A percentile compares a stretch with the other conserved stretches of the same genome.
phyloP scores from a whole-genome alignment of 2,113 vertebrate genomes.

The Oreochromis niloticus region DNA sequence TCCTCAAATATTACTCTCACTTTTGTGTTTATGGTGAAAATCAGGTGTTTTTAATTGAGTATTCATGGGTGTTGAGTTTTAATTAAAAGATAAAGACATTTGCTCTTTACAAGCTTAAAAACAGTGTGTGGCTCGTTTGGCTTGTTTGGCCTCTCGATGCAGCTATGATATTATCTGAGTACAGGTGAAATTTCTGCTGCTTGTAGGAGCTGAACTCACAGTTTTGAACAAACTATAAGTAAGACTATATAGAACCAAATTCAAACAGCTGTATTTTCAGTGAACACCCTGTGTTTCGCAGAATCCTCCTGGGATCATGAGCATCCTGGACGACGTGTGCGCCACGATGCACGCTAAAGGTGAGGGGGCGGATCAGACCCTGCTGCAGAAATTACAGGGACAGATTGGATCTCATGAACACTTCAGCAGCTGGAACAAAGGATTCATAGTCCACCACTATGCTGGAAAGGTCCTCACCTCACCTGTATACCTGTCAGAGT shows the following conservation, averaged over 20 bases:
- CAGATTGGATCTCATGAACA: conserved; percentile 75
- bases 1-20: neutral
- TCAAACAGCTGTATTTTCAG: neutral
- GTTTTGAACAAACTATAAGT: neutral
- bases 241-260: neutral
- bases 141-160: neutral
- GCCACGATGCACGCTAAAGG: conserved; percentile 86
- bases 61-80: neutral
- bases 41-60: neutral
- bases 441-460: conserved; percentile 81
- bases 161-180: neutral
- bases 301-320: conserved; percentile 80
- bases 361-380: conserved; percentile 78
- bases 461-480: conserved; percentile 73
- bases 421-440: conserved; percentile 83
- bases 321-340: conserved; percentile 80
- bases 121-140: neutral
- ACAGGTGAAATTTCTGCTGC: neutral
- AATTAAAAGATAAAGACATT: neutral
- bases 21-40: neutral
- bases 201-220: neutral
- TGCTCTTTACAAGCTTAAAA: neutral
- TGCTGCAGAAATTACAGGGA: conserved; percentile 79
- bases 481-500: neutral
- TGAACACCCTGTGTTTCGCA: conserved; percentile 9